Base-by-base conservation (phyloP, 1,140 invertebrate species). In the Epicauta chinensis region DNA sequence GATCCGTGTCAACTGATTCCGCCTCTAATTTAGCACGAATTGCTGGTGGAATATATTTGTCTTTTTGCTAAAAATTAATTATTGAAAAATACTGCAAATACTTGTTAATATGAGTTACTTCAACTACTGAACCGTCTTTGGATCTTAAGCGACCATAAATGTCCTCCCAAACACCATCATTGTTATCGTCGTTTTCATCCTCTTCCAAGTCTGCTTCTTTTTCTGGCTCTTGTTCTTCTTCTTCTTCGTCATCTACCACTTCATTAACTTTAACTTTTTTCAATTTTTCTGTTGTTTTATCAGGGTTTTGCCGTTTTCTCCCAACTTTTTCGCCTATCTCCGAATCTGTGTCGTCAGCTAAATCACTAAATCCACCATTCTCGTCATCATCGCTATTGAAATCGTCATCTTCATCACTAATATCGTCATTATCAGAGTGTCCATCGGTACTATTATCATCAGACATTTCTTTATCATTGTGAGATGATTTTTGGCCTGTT, bases 71-170 rank as follows among this genome's bases (percentile, higher is more conserved):
- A 2, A 23, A 23, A 5, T 74, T 53, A 53, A 65, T 54, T n/a
- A n/a, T n/a, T 44, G 39, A 63, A 58, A 31, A 50, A 41, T 16
- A 52, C 31, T 42, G 15, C 12, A 41, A 4, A 48, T 34, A n/a
- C n/a, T 23, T 50, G 15, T 23, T 5, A 23, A 0, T 51, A 3
- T 12, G 7, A 23, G 4, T 23, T 23, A 59, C 60, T 34, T 55
- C 46, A 39, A 64, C 16, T 41, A 68, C 43, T 30, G 47, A 42
- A 43, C 93, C 93, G 54, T 87, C 73, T 66, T 83, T 81, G 67
- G 90, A 85, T 62, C 87, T 77, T 56, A 86, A 78, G 55, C 93
- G 75, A 2, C 93, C 93, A 77, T 97, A 97, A 67, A 97, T 97
- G 75, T 97, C 93, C 77, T 97, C 92, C 80, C 87, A 91, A 16